phyloP scores from a whole-genome alignment of 2,888 invertebrate species.

The Lasioglossum pauxillum region DNA sequence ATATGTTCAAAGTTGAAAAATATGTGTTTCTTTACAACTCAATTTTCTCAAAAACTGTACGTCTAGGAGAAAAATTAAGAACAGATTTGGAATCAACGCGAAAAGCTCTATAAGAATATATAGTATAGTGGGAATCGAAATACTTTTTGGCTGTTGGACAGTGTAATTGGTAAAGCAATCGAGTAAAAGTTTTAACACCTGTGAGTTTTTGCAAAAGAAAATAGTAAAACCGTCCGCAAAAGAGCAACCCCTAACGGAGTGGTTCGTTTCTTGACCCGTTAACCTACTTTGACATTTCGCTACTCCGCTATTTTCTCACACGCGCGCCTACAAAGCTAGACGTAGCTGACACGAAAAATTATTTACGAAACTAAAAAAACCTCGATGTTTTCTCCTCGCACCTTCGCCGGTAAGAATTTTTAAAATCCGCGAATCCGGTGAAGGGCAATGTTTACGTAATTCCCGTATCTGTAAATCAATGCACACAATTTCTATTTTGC shows the following conservation, averaged over 20 bases:
- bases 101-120: too few species aligned
- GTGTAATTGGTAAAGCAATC: background rate
- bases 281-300: background rate
- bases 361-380: background rate
- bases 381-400: background rate
- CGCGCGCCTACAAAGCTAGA: background rate
- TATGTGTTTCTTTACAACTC: too few species aligned
- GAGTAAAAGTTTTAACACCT: background rate
- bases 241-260: background rate
- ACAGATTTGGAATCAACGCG: too few species aligned
- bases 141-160: too few species aligned
- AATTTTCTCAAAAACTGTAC: too few species aligned
- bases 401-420: background rate
- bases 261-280: background rate
- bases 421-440: background rate
- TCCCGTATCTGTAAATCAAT: background rate
- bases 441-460: background rate
- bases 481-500: background rate
- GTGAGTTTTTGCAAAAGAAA: background rate
- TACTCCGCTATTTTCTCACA: background rate
- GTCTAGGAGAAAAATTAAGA: too few species aligned
- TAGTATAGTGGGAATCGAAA: too few species aligned
- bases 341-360: background rate
- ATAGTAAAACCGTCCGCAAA: background rate
- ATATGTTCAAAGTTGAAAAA: too few species aligned